A percentile compares a stretch with the other conserved stretches of the same genome.
Conservation (phyloP, 2,888 invertebrate species). For the Sturmia bella region DNA sequence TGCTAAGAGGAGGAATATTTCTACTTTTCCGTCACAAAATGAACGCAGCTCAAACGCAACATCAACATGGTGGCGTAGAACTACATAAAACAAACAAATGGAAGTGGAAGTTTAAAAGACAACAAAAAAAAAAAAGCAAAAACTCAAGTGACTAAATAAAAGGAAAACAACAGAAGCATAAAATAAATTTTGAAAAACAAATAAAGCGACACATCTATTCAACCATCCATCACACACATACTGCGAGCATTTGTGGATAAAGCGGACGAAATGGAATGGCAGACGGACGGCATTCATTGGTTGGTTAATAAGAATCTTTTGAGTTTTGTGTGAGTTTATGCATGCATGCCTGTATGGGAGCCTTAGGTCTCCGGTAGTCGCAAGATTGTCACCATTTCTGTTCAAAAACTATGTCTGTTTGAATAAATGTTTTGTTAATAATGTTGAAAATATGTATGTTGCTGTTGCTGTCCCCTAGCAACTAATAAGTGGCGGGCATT, state of each 20-base stretch:
- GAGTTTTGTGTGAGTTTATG: slow-evolving; percentile 11
- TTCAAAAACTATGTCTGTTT: slow-evolving; percentile 17
- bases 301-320: slow-evolving; percentile 60
- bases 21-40: slow-evolving; percentile 33
- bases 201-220: slow-evolving; percentile 61
- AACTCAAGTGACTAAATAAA: slow-evolving; percentile 2
- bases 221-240: slow-evolving; percentile 41
- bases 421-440: slow-evolving; percentile 9
- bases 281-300: slow-evolving; percentile 69
- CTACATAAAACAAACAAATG: slow-evolving; percentile 40
- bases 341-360: neutral
- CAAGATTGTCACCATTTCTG: slow-evolving; percentile 54
- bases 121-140: neutral
- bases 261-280: slow-evolving; percentile 59
- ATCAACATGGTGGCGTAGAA: slow-evolving; percentile 42
- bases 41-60: slow-evolving; percentile 30
- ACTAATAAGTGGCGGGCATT: slow-evolving; percentile 20
- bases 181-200: slow-evolving; percentile 51
- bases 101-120: slow-evolving; percentile 52
- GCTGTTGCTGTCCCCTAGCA: neutral
- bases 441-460: neutral
- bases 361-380: slow-evolving; percentile 24
- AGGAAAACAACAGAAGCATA: slow-evolving; percentile 44
- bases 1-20: slow-evolving; percentile 36
- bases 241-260: slow-evolving; percentile 19